Percentiles rank a stretch among this genome's conserved stretches.
Evolutionary conservation across 2,113 vertebrate genomes (phyloP).

Genomic region (Podocnemis expansa): DNA sequence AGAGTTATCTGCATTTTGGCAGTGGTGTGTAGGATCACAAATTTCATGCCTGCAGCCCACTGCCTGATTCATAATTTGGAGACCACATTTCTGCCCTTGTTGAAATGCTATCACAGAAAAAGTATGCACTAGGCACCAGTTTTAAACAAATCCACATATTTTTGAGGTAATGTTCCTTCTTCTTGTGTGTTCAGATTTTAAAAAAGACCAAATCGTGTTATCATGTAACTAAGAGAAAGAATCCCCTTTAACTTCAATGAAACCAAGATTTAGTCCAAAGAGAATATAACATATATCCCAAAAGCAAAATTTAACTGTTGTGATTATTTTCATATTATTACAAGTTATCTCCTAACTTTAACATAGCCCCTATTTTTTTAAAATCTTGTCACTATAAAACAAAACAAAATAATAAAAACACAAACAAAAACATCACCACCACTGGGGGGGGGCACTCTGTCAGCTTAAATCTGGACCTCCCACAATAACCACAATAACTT

Average conservation of each 20-base stretch:
- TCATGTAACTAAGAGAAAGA: not conserved
- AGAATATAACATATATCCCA: not conserved
- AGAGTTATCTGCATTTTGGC: not conserved
- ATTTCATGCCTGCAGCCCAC: accelerated
- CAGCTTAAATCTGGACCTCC: not conserved
- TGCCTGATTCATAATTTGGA: accelerated
- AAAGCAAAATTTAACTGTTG: not conserved
- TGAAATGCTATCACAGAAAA: not conserved
- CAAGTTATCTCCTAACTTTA: not conserved
- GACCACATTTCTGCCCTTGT: not conserved
- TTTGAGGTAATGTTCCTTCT: not conserved
- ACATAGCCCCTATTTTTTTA: not conserved
- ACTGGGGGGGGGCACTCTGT: no score
- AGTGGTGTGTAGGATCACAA: not conserved
- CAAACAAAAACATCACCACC: no score
- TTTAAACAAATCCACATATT: no score
- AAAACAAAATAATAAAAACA: not conserved
- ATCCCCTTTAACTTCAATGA: not conserved
- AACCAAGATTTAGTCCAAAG: not conserved
- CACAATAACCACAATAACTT: not conserved
- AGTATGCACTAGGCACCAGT: not conserved
- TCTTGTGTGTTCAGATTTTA: not conserved
- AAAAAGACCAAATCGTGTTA: not conserved
- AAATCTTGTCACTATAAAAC: not conserved
- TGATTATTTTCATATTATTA: not conserved